Conservation (phyloP, 1,140 invertebrate genomes). For the Heliconius melpomene region DNA sequence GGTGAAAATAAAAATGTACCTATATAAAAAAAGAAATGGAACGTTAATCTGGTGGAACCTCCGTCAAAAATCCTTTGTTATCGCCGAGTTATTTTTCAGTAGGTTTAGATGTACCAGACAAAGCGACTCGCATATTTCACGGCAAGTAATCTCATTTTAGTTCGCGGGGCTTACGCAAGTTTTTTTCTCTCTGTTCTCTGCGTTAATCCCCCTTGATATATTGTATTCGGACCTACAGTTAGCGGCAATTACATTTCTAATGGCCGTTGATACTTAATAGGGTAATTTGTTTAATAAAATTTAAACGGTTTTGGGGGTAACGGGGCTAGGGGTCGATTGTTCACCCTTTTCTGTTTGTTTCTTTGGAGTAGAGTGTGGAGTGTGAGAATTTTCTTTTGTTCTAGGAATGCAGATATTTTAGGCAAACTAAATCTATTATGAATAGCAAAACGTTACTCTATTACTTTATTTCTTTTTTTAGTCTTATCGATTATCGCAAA, state of each 20-base stretch:
- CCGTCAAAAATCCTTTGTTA: conserved; percentile 72
- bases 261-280: conserved; percentile 34
- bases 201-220: conserved; percentile 57
- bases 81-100: conserved; percentile 70
- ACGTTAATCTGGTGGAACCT: conserved; percentile 46
- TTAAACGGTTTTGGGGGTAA: neutral
- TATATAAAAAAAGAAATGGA: conserved; percentile 22
- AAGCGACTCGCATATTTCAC: conserved; percentile 71
- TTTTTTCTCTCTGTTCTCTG: conserved; percentile 48
- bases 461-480: too few relatives aligned
- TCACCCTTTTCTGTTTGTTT: neutral
- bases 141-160: conserved; percentile 66
- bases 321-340: neutral
- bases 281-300: conserved; percentile 40
- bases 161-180: conserved; percentile 58
- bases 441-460: too few relatives aligned
- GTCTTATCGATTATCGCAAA: too few relatives aligned
- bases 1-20: conserved; percentile 29
- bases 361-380: neutral
- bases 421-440: neutral
- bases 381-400: neutral
- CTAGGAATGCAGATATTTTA: neutral
- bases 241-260: conserved; percentile 41
- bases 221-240: conserved; percentile 39
- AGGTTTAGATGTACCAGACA: conserved; percentile 64